A percentile compares a stretch with the other conserved stretches of the same genome.
These are phyloP conservation scores for Ardeotis arabs DNA, from an alignment of 2,113 vertebrate species.

Conservation along the genomic window DNA sequence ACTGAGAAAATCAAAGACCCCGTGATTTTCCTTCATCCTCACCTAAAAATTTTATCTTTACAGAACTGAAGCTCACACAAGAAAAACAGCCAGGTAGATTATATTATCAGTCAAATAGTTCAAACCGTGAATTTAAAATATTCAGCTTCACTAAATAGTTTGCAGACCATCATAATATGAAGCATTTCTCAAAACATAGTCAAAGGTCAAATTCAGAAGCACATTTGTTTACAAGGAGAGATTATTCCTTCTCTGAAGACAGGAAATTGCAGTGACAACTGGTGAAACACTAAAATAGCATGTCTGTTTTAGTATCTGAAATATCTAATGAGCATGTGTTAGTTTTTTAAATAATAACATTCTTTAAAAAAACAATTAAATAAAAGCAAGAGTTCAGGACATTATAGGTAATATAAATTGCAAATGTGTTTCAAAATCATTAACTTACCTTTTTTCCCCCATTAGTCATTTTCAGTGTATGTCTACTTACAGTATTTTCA, in stretches of 20 bases:
- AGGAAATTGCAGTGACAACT: neutral
- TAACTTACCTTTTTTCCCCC: neutral
- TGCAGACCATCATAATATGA: neutral
- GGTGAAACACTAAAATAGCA: neutral
- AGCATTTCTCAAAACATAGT: neutral
- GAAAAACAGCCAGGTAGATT: neutral
- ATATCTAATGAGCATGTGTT: neutral
- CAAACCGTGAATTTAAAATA: neutral
- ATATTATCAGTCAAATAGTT: neutral
- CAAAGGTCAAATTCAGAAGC: neutral
- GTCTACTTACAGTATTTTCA: neutral
- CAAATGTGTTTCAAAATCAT: neutral
- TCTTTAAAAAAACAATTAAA: neutral
- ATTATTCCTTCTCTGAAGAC: neutral
- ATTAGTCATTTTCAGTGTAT: neutral
- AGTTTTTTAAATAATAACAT: neutral
- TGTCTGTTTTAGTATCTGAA: neutral
- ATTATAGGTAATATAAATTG: neutral
- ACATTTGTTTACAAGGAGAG: neutral
- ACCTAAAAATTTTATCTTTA: neutral
- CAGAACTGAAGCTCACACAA: neutral
- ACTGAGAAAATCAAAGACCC: neutral
- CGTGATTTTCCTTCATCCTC: neutral
- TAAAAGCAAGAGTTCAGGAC: neutral
- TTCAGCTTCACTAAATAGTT: neutral